Percentiles rank a stretch among this genome's conserved stretches.
phyloP scores from a whole-genome alignment of 1,140 invertebrate species.

The Macrotrachela quadricornifera region DNA sequence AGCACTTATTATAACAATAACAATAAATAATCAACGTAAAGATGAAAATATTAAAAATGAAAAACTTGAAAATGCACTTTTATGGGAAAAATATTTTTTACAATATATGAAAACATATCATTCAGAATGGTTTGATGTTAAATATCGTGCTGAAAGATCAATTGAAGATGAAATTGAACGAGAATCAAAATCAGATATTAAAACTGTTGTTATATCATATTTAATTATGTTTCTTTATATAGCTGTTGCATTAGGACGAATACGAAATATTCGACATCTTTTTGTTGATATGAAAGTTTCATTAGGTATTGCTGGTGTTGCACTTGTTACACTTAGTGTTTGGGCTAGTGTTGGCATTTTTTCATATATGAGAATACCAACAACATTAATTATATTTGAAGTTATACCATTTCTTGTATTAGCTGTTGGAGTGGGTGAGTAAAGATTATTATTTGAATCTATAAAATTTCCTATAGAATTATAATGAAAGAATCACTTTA shows the following conservation, averaged over 20 bases:
- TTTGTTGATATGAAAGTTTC: conserved; percentile 60
- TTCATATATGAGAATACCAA: conserved; percentile 50
- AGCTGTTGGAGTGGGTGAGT: conserved; percentile 76
- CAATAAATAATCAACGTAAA: conserved; percentile 44
- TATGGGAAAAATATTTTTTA: conserved; percentile 72
- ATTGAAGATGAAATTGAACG: conserved; percentile 81
- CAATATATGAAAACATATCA: conserved; percentile 63
- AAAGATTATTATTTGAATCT: too few relatives aligned
- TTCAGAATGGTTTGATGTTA: conserved; percentile 44
- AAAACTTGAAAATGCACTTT: conserved; percentile 36
- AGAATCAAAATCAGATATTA: conserved; percentile 70
- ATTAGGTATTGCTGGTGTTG: conserved; percentile 58
- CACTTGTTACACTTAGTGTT: conserved; percentile 58
- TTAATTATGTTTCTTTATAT: conserved; percentile 97
- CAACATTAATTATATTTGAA: conserved; percentile 69
- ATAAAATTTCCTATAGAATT: too few relatives aligned
- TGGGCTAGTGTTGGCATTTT: conserved; percentile 57
- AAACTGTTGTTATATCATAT: conserved; percentile 79
- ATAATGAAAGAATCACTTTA: too few relatives aligned
- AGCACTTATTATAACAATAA: conserved; percentile 63
- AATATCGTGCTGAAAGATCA: conserved; percentile 38
- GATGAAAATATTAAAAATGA: conserved; percentile 14
- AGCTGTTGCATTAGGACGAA: conserved; percentile 63
- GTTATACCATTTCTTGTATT: conserved; percentile 77
- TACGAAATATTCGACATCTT: conserved; percentile 12